phyloP scores from a whole-genome alignment of 1,140 invertebrate genomes.

The Bacillus rossius region DNA sequence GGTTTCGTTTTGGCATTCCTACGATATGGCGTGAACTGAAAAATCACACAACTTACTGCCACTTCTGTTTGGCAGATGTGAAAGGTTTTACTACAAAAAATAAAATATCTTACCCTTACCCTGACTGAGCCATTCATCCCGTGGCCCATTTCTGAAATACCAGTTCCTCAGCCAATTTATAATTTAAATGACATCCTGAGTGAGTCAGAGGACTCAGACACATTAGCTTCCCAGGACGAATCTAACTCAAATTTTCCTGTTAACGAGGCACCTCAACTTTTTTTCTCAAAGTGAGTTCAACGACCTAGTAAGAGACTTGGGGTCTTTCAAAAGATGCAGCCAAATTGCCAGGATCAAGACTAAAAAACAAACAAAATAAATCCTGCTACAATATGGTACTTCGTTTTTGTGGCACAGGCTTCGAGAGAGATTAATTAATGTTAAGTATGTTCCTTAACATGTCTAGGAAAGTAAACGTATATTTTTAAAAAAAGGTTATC shows the following conservation, averaged over 20 bases:
- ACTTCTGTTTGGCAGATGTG: background rate
- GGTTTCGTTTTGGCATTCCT: background rate
- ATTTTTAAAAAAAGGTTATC: too few relatives aligned
- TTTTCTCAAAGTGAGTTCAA: background rate
- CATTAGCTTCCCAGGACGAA: background rate
- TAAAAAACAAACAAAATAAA: background rate
- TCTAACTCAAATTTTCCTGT: too few relatives aligned
- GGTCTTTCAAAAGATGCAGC: too few relatives aligned
- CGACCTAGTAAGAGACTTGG: background rate
- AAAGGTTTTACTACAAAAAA: constrained; percentile 2
- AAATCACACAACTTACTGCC: background rate
- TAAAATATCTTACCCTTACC: background rate
- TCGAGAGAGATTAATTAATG: constrained; percentile 2
- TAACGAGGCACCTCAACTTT: background rate
- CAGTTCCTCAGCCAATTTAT: background rate
- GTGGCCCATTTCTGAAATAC: background rate
- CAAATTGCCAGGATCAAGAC: background rate
- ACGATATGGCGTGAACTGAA: background rate
- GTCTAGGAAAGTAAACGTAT: too few relatives aligned
- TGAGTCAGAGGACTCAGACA: constrained; percentile 5
- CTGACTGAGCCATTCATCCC: background rate
- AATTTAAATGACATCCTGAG: too few relatives aligned
- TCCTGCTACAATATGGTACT: background rate
- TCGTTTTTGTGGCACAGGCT: background rate
- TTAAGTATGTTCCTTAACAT: too few relatives aligned